Percentiles rank a stretch among this genome's conserved stretches.
These are phyloP conservation scores for Andricus quercusramuli DNA, from an alignment of 2,888 invertebrate species.

Conservation along the genomic window DNA sequence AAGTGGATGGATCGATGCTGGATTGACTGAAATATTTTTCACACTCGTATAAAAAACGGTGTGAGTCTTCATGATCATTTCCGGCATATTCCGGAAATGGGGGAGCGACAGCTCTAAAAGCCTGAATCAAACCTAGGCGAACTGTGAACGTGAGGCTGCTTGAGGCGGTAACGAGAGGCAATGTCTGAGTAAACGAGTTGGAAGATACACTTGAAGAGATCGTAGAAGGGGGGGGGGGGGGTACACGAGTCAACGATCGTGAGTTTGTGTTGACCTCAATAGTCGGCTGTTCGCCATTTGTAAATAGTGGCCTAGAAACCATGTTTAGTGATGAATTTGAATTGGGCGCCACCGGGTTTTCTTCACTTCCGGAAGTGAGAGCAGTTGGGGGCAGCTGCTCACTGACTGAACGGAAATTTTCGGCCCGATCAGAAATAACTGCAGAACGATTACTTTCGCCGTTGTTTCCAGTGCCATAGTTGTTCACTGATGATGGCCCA, in stretches of 20 bases:
- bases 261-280: background rate
- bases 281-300: background rate
- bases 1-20: background rate
- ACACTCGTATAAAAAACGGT: constrained; percentile 14
- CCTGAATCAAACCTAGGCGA: background rate
- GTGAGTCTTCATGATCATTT: constrained; percentile 43
- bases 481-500: too few species aligned
- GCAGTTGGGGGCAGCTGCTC: background rate
- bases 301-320: too few species aligned
- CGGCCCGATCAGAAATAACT: background rate
- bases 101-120: background rate
- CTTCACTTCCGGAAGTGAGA: background rate
- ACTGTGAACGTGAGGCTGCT: background rate
- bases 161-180: background rate
- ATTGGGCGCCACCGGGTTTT: constrained; percentile 38
- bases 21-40: background rate
- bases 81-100: constrained; percentile 17
- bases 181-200: background rate
- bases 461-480: too few species aligned
- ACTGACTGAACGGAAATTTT: too few species aligned
- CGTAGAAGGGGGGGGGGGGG: too few species aligned
- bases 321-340: background rate
- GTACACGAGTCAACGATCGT: background rate
- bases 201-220: background rate
- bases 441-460: background rate